These are phyloP conservation scores for Pseudoatta argentina DNA, from an alignment of 1,140 invertebrate species.

Conservation along the genomic window DNA sequence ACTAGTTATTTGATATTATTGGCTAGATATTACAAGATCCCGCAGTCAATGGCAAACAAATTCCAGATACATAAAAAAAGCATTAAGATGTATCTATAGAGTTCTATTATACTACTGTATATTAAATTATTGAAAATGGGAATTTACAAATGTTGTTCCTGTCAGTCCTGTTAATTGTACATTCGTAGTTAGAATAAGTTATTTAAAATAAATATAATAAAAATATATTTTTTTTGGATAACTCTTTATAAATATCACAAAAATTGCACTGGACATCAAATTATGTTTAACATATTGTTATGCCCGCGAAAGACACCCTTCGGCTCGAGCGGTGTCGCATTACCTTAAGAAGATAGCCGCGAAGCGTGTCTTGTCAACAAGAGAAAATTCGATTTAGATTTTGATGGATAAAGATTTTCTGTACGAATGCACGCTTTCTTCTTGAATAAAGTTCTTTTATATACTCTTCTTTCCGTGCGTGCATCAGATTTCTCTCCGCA, in stretches of 20 bases:
- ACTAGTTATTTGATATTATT: conserved; percentile 43
- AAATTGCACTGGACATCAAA: background rate
- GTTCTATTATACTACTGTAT: conserved; percentile 25
- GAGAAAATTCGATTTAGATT: no score
- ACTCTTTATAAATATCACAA: conserved; percentile 24
- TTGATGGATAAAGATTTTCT: no score
- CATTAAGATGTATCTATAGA: conserved; percentile 50
- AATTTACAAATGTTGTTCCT: conserved; percentile 19
- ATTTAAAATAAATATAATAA: conserved; percentile 57
- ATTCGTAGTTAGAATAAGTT: conserved; percentile 38
- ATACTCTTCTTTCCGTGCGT: no score
- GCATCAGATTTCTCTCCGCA: no score
- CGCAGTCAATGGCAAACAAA: conserved; percentile 4
- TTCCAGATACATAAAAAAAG: conserved; percentile 34
- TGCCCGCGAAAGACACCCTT: no score
- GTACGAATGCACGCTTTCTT: no score
- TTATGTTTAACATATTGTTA: conserved; percentile 21
- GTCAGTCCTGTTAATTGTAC: conserved; percentile 44
- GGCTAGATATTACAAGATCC: conserved; percentile 22
- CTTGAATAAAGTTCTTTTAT: no score
- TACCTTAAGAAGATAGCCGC: no score
- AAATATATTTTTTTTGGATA: conserved; percentile 24
- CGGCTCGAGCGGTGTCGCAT: no score
- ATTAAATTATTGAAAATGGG: conserved; percentile 52
- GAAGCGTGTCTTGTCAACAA: no score